phyloP scores from a whole-genome alignment of 2,888 invertebrate species.

The Lysandra bellargus region DNA sequence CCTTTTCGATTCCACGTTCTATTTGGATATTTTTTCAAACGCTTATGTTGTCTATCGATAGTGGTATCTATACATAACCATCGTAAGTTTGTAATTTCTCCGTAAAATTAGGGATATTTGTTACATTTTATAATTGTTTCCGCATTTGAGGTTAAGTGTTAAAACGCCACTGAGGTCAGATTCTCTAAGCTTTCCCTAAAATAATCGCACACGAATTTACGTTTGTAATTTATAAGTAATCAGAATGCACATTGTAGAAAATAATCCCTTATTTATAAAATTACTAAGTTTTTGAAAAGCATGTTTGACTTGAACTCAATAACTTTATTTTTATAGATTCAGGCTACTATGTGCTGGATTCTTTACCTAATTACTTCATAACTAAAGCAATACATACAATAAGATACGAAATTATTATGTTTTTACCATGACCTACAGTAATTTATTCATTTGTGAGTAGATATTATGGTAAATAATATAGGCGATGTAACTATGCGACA shows the following conservation, averaged over 20 bases:
- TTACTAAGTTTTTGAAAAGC: not conserved
- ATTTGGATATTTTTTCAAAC: conserved; percentile 42
- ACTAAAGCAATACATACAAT: not conserved
- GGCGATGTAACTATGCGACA: conserved; percentile 47
- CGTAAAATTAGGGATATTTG: conserved; percentile 32
- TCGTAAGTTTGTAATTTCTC: conserved; percentile 36
- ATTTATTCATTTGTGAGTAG: conserved; percentile 28
- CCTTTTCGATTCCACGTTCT: conserved; percentile 70
- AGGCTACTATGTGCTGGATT: not conserved
- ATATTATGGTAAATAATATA: conserved; percentile 43
- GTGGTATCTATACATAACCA: not conserved
- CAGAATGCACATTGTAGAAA: not conserved
- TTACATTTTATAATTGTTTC: conserved; percentile 33
- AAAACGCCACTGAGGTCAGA: conserved; percentile 33
- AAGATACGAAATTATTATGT: not conserved
- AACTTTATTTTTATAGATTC: conserved; percentile 26
- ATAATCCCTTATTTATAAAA: not conserved
- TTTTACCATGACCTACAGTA: conserved; percentile 27
- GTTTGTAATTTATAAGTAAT: not conserved
- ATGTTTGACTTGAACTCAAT: conserved; percentile 12
- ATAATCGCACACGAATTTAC: not conserved
- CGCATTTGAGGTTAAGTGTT: conserved; percentile 70
- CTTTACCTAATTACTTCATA: not conserved
- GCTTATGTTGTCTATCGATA: not conserved
- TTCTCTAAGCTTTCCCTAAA: not conserved